Conservation (phyloP, 2,888 invertebrate genomes). For the Rhingia rostrata region DNA sequence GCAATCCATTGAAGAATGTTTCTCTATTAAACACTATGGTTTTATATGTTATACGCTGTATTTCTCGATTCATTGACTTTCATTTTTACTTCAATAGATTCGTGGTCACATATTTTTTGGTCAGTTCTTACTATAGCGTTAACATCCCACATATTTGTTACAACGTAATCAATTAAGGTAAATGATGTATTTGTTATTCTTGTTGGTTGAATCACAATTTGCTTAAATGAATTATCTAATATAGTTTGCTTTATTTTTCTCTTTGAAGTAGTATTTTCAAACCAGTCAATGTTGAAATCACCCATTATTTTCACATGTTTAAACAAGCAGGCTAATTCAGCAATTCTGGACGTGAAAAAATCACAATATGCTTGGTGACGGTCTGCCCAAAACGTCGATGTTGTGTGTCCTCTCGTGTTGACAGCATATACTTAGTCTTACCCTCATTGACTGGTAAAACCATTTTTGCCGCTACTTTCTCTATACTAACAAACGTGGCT, state of each 20-base stretch:
- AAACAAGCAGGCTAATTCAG: background rate
- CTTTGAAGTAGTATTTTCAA: background rate
- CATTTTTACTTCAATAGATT: conserved; percentile 7
- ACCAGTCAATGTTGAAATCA: background rate
- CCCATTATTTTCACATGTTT: background rate
- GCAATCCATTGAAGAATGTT: too few relatives aligned
- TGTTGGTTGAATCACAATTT: background rate
- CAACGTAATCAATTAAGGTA: background rate
- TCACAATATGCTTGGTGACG: background rate
- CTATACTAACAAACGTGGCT: too few relatives aligned
- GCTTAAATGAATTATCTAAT: background rate
- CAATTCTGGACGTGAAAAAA: conserved; percentile 6
- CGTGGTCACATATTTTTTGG: conserved; percentile 1
- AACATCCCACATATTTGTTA: conserved; percentile 4
- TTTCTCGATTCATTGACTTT: too few relatives aligned
- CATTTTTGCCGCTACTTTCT: too few relatives aligned
- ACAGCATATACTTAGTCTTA: too few relatives aligned
- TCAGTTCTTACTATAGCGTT: background rate
- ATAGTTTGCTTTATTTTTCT: background rate
- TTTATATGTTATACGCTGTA: too few relatives aligned
- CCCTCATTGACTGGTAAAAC: too few relatives aligned
- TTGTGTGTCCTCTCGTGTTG: too few relatives aligned
- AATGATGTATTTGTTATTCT: background rate
- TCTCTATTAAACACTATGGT: too few relatives aligned
- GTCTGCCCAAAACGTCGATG: too few relatives aligned